A percentile compares a stretch with the other conserved stretches of the same genome.
These are phyloP conservation scores for Heterocephalus glaber DNA, from an alignment of 2,113 vertebrate species.

Conservation along the genomic window DNA sequence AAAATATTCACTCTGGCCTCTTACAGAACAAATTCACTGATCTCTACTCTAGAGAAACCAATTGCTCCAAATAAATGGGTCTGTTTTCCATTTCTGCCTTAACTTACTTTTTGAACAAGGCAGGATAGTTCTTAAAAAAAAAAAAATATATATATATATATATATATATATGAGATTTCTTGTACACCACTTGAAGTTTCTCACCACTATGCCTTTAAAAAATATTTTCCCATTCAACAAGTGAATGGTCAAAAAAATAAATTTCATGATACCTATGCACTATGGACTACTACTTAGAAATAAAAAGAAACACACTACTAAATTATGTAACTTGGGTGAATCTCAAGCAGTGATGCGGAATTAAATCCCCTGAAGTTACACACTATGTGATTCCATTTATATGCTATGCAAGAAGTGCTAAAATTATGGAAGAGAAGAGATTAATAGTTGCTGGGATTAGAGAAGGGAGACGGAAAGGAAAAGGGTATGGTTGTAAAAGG, in stretches of 20 bases:
- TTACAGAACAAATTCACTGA: background rate
- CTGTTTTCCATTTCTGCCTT: background rate
- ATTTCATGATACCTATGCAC: background rate
- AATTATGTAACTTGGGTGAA: background rate
- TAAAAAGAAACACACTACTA: background rate
- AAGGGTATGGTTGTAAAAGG: background rate
- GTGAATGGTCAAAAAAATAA: background rate
- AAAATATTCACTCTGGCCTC: background rate
- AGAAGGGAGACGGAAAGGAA: background rate
- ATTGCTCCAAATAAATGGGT: background rate
- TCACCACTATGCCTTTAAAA: background rate
- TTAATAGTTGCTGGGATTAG: background rate
- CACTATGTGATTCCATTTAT: background rate
- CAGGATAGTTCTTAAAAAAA: background rate
- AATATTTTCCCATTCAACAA: background rate
- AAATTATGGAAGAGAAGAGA: background rate
- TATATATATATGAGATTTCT: background rate
- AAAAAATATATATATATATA: too few species aligned
- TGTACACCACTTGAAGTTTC: background rate
- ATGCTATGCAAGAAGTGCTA: background rate
- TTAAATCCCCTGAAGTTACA: background rate
- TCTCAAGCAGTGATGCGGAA: background rate
- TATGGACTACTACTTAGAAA: background rate
- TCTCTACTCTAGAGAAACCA: background rate
- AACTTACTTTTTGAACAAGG: constrained; percentile 11